These are phyloP conservation scores for Poeciliopsis turneri DNA, from an alignment of 2,797 vertebrate species.

Conservation along the genomic window DNA sequence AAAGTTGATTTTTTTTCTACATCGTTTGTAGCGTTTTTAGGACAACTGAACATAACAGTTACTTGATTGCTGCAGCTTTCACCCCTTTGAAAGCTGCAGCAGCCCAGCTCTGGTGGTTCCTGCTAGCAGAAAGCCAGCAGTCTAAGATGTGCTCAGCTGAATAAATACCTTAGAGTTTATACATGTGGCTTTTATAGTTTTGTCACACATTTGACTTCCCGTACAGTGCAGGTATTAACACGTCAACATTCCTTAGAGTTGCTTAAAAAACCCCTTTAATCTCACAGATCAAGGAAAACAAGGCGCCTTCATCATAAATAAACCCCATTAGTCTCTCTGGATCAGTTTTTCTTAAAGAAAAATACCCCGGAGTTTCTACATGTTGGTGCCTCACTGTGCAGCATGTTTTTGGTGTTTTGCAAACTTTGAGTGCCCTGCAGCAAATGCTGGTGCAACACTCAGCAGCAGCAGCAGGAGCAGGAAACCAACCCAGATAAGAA, in stretches of 20 bases:
- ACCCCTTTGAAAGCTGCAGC: neutral
- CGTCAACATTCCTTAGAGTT: neutral
- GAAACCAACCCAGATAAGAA: conserved; percentile 9
- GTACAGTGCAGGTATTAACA: neutral
- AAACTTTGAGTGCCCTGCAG: neutral
- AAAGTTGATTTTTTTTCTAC: no score
- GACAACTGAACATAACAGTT: no score
- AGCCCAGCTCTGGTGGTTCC: neutral
- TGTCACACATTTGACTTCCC: neutral
- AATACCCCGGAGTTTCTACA: neutral
- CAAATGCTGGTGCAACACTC: neutral
- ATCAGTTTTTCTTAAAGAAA: neutral
- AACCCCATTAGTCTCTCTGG: neutral
- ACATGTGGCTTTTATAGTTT: neutral
- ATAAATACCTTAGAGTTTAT: neutral
- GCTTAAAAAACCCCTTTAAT: neutral
- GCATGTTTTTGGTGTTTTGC: neutral
- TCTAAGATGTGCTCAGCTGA: no score
- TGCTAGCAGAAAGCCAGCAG: neutral
- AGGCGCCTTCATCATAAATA: neutral
- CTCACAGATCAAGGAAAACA: neutral
- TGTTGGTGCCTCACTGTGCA: neutral
- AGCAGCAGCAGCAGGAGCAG: conserved; percentile 23
- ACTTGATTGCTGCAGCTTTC: no score
- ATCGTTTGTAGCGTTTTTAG: no score